phyloP scores from a whole-genome alignment of 2,797 vertebrate genomes.

The Neostethus bicornis region DNA sequence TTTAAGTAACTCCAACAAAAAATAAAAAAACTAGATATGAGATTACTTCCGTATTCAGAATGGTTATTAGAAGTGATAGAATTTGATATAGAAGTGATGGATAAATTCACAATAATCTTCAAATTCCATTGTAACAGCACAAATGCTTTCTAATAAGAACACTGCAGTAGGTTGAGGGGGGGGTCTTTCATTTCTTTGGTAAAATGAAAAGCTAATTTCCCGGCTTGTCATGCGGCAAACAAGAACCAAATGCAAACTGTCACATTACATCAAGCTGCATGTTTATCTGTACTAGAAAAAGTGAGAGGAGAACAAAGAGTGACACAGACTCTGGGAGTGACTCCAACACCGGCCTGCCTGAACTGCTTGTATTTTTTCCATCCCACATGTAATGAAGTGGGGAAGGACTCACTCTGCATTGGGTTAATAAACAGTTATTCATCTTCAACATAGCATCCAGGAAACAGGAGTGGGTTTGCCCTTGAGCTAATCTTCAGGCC shows the following conservation, averaged over 20 bases:
- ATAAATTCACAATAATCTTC: constrained; percentile 66
- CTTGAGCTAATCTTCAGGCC: constrained; percentile 78
- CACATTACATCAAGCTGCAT: constrained; percentile 68
- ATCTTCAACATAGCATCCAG: constrained; percentile 70
- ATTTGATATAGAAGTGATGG: constrained; percentile 42
- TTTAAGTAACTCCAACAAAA: too few relatives aligned
- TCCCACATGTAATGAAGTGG: constrained; percentile 58
- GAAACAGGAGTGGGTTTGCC: constrained; percentile 71
- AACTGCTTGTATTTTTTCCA: constrained; percentile 14
- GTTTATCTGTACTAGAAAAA: constrained; percentile 59
- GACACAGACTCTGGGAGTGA: constrained; percentile 27
- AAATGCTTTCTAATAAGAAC: constrained; percentile 65
- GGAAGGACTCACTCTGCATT: constrained; percentile 69
- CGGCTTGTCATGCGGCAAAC: constrained; percentile 71
- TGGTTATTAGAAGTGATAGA: not conserved
- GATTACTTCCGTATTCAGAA: too few relatives aligned
- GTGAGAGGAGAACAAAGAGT: constrained; percentile 24
- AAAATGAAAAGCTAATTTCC: constrained; percentile 78
- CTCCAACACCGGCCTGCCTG: constrained; percentile 25
- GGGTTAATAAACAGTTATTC: constrained; percentile 80
- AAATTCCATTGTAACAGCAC: constrained; percentile 66
- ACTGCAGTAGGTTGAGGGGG: constrained; percentile 54
- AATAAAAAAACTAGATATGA: too few relatives aligned
- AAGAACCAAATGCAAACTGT: constrained; percentile 68
- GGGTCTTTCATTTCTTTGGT: constrained; percentile 20